phyloP scores from a whole-genome alignment of 2,797 vertebrate species.

The Anolis apletophallus region DNA sequence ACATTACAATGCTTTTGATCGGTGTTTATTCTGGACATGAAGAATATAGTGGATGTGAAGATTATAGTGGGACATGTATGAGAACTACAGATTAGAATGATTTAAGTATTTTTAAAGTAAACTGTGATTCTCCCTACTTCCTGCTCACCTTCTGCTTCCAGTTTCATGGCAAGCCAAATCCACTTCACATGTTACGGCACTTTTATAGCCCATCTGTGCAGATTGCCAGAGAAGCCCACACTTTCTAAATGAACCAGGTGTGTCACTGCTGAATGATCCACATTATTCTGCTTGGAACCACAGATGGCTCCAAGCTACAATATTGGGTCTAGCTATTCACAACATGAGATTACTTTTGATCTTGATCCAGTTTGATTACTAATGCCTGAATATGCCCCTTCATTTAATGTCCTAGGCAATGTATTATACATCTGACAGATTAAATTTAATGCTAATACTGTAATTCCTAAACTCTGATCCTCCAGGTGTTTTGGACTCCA shows the following conservation, averaged over 20 bases:
- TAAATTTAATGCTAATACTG: not conserved
- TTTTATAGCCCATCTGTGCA: constrained; percentile 27
- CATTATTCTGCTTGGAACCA: constrained; percentile 21
- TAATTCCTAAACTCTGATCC: no score
- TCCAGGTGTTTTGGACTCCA: no score
- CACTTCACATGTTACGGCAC: constrained; percentile 18
- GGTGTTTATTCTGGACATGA: not conserved
- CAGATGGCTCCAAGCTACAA: constrained; percentile 31
- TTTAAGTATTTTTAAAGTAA: constrained; percentile 28
- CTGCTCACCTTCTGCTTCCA: not conserved
- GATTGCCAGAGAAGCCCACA: constrained; percentile 17
- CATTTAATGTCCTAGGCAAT: constrained; percentile 1
- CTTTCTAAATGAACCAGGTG: constrained; percentile 32
- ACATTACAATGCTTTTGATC: constrained; percentile 9
- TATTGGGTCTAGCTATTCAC: not conserved
- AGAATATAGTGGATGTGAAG: constrained; percentile 38
- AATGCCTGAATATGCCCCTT: constrained; percentile 11
- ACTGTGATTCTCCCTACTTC: not conserved
- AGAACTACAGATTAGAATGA: constrained; percentile 36
- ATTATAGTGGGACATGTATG: constrained; percentile 40
- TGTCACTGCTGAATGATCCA: constrained; percentile 16
- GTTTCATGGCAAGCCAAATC: constrained; percentile 55
- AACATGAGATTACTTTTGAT: constrained; percentile 2
- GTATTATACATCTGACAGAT: not conserved
- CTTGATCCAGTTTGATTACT: constrained; percentile 17